phyloP scores from a whole-genome alignment of 2,888 invertebrate genomes.

The Perithous albicinctus region DNA sequence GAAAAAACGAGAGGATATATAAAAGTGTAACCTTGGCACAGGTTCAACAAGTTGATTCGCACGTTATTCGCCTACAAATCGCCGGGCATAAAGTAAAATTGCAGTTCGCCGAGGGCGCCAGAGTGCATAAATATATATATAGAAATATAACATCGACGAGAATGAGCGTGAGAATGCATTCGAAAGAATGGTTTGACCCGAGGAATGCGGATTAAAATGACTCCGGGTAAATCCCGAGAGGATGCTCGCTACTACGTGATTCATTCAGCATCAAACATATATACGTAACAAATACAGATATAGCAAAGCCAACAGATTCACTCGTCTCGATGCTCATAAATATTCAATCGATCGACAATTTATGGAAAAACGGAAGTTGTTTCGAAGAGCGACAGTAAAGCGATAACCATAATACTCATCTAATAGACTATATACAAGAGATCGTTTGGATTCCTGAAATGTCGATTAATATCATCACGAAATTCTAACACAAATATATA shows the following conservation, averaged over 20 bases:
- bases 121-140: neutral
- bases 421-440: neutral
- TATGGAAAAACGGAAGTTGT: constrained; percentile 52
- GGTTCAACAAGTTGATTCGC: constrained; percentile 2
- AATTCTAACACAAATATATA: no score
- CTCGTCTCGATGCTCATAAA: constrained; percentile 22
- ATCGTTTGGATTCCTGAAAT: constrained; percentile 39
- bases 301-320: neutral
- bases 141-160: constrained; percentile 1
- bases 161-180: constrained; percentile 48
- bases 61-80: constrained; percentile 52
- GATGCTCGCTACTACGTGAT: constrained; percentile 39
- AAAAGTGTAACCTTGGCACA: constrained; percentile 17
- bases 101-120: neutral
- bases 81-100: constrained; percentile 21
- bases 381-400: neutral
- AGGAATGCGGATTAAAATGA: constrained; percentile 63
- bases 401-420: constrained; percentile 4
- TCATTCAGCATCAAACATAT: constrained; percentile 25
- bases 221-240: constrained; percentile 47
- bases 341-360: constrained; percentile 47
- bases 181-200: constrained; percentile 48
- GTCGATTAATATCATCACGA: constrained; percentile 49
- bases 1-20: neutral
- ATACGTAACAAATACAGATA: neutral